Base-by-base conservation (phyloP, 64 coral and sea anemone genomes). In the Platygyra sinensis region DNA sequence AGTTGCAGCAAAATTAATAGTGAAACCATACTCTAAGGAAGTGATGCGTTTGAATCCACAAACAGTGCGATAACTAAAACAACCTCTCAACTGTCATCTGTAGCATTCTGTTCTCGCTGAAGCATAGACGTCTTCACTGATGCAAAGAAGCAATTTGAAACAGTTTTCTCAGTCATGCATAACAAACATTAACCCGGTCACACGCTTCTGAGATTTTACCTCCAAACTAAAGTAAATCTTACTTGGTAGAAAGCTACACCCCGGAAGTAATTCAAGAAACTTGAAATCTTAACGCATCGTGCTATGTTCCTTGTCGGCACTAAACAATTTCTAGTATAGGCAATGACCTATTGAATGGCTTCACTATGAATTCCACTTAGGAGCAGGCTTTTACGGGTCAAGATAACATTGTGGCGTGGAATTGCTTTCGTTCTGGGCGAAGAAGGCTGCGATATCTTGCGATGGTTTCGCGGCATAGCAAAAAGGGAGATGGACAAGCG, bases 121-220 rank as follows among this genome's bases (percentile, higher is more conserved):
- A 11, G 81, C 24, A 29, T 51, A 42, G 27, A 85, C 7, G 42
- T 46, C 42, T 46, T 46, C 64, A 1, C 25, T 28, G 31, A 30
- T 24, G 81, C 24, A 29, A 71, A 64, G 39, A 85, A 85, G 81
- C 24, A 85, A 85, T 85, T 85, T 42, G 0, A 85, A 85, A 72
- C 20, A 85, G 62, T 24, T 65, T 28, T 20, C 25, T 85, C 42
- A 46, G 42, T 46, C 62, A 50, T 67, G 62, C 62, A 67, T 72
- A 71, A 67, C 46, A 83, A 32, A 83, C 5, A 25, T 22, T 27
- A 24, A 25, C n/a, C 65, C 9, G 16, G 80, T 83, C 59, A 83
- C 62, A 72, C 81, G 81, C 62, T 49, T 13, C 1, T 72, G 62
- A 71, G 63, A 72, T 14, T 69, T 27, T n/a, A 24, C 36, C 11